Percentiles rank a stretch among this genome's conserved stretches.
These are phyloP conservation scores for Xiphias gladius DNA, from an alignment of 2,113 vertebrate genomes.

Conservation along the genomic window DNA sequence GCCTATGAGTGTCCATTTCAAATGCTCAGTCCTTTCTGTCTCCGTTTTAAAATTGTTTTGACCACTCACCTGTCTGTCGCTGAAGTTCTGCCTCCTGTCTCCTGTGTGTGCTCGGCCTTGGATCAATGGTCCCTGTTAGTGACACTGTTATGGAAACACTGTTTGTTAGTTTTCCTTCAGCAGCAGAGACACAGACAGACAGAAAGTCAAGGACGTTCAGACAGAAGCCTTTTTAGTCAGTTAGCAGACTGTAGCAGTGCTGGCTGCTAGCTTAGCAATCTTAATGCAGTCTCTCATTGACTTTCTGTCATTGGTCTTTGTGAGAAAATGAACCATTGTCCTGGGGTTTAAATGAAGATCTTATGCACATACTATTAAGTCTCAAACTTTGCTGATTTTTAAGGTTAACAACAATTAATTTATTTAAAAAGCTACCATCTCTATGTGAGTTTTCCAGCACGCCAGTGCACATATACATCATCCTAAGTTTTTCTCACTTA, in stretches of 20 bases:
- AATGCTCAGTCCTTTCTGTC: neutral
- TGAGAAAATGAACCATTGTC: neutral
- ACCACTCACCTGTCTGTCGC: constrained; percentile 4
- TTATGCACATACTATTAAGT: neutral
- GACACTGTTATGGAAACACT: constrained; percentile 72
- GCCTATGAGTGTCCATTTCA: neutral
- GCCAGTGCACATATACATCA: no score
- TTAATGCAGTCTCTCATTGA: neutral
- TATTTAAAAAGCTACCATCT: neutral
- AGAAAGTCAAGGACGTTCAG: constrained; percentile 50
- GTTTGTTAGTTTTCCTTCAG: constrained; percentile 35
- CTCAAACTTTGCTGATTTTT: neutral
- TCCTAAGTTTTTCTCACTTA: no score
- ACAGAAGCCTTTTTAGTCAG: constrained; percentile 21
- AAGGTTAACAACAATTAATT: neutral
- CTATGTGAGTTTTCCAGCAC: neutral
- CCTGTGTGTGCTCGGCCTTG: constrained; percentile 50
- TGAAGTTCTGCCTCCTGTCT: neutral
- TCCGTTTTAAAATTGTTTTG: constrained; percentile 27
- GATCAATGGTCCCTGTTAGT: constrained; percentile 40
- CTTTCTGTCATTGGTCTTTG: neutral
- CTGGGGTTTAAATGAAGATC: neutral
- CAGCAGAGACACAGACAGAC: constrained; percentile 21
- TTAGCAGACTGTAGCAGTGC: neutral
- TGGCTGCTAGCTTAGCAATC: neutral